A percentile compares a stretch with the other conserved stretches of the same genome.
Evolutionary conservation across 2,797 vertebrate species (phyloP).

Genomic region (Epinephelus awoara): DNA sequence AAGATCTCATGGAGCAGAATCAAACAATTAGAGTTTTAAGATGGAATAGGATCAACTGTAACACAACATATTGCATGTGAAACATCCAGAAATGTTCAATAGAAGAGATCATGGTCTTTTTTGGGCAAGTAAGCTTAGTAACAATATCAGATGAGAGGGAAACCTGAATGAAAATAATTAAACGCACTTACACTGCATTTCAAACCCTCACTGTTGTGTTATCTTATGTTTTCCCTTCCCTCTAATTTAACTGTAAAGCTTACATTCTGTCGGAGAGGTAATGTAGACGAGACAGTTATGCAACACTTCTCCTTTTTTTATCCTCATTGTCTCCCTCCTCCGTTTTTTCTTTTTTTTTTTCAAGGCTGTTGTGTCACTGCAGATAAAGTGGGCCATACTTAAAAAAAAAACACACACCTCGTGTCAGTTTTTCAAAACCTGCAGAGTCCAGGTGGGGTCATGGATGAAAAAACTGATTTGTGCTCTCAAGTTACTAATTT

Average conservation of each 20-base stretch:
- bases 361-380: slow-evolving; percentile 38
- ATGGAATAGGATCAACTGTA: no score
- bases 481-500: background rate
- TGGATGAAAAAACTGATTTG: background rate
- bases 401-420: slow-evolving; percentile 6
- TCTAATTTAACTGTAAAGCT: slow-evolving; percentile 12
- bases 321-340: slow-evolving; percentile 39
- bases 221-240: no score
- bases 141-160: background rate
- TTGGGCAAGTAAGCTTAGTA: background rate
- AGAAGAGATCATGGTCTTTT: no score
- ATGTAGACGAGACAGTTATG: slow-evolving; percentile 45
- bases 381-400: slow-evolving; percentile 15
- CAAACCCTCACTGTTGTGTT: background rate
- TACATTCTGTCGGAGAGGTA: slow-evolving; percentile 19
- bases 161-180: background rate
- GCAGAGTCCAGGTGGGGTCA: no score
- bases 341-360: background rate
- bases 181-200: background rate
- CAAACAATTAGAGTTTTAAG: background rate
- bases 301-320: slow-evolving; percentile 50
- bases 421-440: slow-evolving; percentile 11
- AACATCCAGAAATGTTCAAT: no score
- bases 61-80: no score
- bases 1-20: background rate